Conservation (phyloP, 1,140 invertebrate genomes). For the Pissodes strobi region DNA sequence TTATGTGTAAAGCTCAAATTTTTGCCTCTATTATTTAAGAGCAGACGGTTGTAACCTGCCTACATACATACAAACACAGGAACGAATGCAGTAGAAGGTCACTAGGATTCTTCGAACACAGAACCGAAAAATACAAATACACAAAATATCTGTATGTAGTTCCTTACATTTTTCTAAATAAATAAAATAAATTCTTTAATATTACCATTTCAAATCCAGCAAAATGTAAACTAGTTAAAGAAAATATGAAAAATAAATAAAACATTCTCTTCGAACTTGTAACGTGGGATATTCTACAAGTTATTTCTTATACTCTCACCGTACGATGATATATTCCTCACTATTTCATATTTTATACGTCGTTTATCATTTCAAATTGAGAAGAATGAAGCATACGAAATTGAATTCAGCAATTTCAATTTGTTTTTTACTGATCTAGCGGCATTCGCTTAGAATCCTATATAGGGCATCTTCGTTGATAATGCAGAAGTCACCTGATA, state of each 20-base stretch:
- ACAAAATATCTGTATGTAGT: too few species aligned
- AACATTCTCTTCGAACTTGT: conserved; percentile 26
- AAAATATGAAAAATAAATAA: conserved; percentile 34
- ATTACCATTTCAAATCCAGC: conserved; percentile 18
- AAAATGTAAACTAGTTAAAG: conserved; percentile 29
- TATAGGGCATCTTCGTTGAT: too few species aligned
- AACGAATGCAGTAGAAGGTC: too few species aligned
- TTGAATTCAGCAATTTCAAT: conserved; percentile 21
- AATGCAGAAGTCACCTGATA: too few species aligned
- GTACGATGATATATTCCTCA: conserved; percentile 28
- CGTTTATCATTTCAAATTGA: conserved; percentile 29
- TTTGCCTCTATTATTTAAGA: too few species aligned
- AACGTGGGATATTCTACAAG: conserved; percentile 35
- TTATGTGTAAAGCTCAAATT: too few species aligned
- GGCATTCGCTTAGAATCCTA: neutral
- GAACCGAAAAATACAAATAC: too few species aligned
- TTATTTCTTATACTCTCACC: conserved; percentile 25
- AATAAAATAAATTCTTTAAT: conserved; percentile 4
- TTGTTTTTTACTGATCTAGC: conserved; percentile 11
- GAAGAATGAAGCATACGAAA: conserved; percentile 22
- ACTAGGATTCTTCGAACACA: too few species aligned
- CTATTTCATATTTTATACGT: conserved; percentile 30
- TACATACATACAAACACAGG: too few species aligned
- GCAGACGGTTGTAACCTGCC: too few species aligned
- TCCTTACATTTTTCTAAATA: neutral